Base-by-base conservation (phyloP, 2,797 vertebrate species). In the Rhinichthys osculus region DNA sequence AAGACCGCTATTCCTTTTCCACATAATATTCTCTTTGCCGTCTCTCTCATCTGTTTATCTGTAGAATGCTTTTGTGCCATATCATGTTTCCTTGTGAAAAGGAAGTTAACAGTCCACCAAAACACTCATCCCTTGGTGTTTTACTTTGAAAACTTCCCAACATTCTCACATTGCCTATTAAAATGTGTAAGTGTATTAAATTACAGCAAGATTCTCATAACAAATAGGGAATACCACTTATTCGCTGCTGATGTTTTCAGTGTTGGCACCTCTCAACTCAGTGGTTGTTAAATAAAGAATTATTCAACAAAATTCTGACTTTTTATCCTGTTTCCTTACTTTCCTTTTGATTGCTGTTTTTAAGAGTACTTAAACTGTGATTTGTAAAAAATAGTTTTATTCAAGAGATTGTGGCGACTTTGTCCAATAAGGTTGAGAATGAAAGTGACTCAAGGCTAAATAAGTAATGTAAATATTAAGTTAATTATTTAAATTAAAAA, bases 31-130 rank as follows among this genome's bases (percentile, higher is more conserved):
- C 88, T 88, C 89, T 86, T 83, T 79, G 86, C 91, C 92, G 91
- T 90, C 89, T 94, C 92, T 92, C 93, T 93, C 92, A 91, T 90
- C 93, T 92, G 89, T 44, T 82, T 10, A 54, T 71, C 81, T 90
- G 88, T 94, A 92, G 91, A 91, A 91, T 86, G 87, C 84, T 95
- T 95, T 95, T 92, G 95, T 96, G 95, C 96, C 96, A 96, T 95
- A 86, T 87, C 79, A 91, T 92, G 87, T 87, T 90, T 93, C 87
- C 95, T 94, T 93, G 90, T 91, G 94, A 62, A 54, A 78, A 64
- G 74, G 72, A 78, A 69, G 78, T 50, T 80, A 81, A 84, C 52
- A 38, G 66, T 81, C 72, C 72, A 74, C 59, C 59, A 82, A 86
- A 88, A 81, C 82, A 95, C 92, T 92, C 88, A 88, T 86, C 81